Conservation (phyloP, 2,113 vertebrate genomes). For the Oceanodroma tethys region DNA sequence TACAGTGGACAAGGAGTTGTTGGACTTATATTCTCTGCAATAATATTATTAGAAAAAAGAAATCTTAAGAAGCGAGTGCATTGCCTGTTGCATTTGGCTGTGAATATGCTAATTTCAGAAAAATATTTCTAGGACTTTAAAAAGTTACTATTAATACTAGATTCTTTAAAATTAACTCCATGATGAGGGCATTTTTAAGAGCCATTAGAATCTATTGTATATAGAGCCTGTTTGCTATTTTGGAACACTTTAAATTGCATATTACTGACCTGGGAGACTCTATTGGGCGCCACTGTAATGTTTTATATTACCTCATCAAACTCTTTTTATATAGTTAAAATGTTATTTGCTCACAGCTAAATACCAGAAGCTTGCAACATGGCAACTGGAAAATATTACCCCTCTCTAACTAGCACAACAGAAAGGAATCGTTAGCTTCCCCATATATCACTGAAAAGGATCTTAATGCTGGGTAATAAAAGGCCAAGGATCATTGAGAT, state of each 20-base stretch:
- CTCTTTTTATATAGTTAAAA: constrained; percentile 43
- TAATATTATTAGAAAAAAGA: background rate
- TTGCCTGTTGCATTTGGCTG: background rate
- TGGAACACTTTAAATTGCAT: constrained; percentile 14
- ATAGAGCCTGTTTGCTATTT: constrained; percentile 50
- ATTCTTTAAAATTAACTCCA: background rate
- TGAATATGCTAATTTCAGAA: background rate
- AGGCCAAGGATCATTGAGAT: background rate
- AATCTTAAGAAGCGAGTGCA: background rate
- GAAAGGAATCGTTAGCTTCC: background rate
- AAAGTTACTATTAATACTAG: background rate
- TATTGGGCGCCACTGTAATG: constrained; percentile 16
- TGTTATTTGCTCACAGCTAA: constrained; percentile 55
- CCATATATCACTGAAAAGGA: background rate
- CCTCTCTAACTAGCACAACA: background rate
- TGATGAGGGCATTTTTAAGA: background rate
- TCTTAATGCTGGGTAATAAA: background rate
- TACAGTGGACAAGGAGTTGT: background rate
- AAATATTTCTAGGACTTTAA: background rate
- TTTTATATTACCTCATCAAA: constrained; percentile 67
- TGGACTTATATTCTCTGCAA: background rate
- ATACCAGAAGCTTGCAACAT: constrained; percentile 30
- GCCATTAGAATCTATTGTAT: background rate
- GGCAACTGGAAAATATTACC: constrained; percentile 46
- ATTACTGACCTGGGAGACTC: constrained; percentile 45